Percentiles rank a stretch among this genome's conserved stretches.
phyloP scores from a whole-genome alignment of 2,113 vertebrate genomes.

The Gymnarchus niloticus region DNA sequence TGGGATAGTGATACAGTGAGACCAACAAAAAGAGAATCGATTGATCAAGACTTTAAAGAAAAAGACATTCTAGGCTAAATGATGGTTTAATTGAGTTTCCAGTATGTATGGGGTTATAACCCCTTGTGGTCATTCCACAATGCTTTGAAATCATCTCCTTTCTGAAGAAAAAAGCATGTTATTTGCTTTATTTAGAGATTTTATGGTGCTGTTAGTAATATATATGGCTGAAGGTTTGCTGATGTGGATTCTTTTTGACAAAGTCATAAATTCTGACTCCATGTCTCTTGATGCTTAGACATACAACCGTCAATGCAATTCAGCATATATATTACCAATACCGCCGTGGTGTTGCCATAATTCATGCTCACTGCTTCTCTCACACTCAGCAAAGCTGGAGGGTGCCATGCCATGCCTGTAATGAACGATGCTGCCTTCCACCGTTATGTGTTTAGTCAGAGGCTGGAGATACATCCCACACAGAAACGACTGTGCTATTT shows the following conservation, averaged over 20 bases:
- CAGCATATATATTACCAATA: background rate
- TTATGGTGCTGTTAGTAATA: background rate
- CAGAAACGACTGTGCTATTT: slow-evolving; percentile 42
- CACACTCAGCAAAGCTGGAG: background rate
- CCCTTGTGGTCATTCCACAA: no score
- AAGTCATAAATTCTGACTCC: background rate
- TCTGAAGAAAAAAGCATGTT: background rate
- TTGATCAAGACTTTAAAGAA: background rate
- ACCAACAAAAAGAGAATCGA: background rate
- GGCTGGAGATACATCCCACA: background rate
- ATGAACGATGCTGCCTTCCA: background rate
- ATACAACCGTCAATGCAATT: background rate
- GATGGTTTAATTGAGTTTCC: background rate
- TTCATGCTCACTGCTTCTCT: background rate
- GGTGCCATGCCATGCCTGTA: background rate
- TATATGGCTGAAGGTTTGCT: background rate
- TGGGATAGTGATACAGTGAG: background rate
- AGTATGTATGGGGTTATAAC: background rate
- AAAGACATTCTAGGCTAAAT: background rate
- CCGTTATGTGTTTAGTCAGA: background rate
- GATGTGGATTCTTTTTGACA: background rate
- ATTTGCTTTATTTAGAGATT: background rate
- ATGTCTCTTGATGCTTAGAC: background rate
- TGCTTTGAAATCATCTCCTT: background rate
- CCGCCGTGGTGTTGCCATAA: background rate